Evolutionary conservation across 2,888 invertebrate genomes (phyloP).

Genomic region (Hyposoter didymator): DNA sequence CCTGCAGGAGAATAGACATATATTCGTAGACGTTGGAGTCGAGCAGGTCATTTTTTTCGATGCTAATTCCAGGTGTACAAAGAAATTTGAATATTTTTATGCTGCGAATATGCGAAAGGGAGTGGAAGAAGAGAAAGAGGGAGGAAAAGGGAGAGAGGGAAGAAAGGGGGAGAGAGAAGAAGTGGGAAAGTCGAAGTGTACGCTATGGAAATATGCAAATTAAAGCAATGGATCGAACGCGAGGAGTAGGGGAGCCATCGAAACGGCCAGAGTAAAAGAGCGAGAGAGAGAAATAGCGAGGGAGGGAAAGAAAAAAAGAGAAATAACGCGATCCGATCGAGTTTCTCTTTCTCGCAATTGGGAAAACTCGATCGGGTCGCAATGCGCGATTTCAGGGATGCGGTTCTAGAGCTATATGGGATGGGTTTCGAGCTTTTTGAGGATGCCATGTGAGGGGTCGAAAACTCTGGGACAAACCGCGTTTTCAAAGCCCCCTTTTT

Average conservation of each 20-base stretch:
- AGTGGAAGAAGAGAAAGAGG: background rate
- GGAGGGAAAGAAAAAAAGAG: background rate
- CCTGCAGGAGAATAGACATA: slow-evolving; percentile 2
- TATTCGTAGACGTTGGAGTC: slow-evolving; percentile 4
- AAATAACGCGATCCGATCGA: slow-evolving; percentile 9
- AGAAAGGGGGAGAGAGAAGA: background rate
- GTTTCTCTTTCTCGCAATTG: slow-evolving; percentile 18
- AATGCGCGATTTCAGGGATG: slow-evolving; percentile 39
- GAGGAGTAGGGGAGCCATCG: slow-evolving; percentile 24
- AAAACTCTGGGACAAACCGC: slow-evolving; percentile 31
- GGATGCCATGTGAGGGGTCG: background rate
- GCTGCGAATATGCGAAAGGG: slow-evolving; percentile 19
- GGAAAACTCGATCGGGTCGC: slow-evolving; percentile 45
- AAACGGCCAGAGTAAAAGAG: background rate
- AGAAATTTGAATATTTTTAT: slow-evolving; percentile 68
- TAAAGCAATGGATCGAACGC: slow-evolving; percentile 73
- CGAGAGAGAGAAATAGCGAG: slow-evolving; percentile 11
- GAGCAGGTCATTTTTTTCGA: slow-evolving; percentile 54
- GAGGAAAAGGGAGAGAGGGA: background rate
- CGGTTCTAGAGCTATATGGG: slow-evolving; percentile 1
- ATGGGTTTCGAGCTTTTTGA: slow-evolving; percentile 25
- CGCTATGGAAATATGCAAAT: slow-evolving; percentile 74
- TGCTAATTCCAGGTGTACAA: slow-evolving; percentile 66
- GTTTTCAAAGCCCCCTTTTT: slow-evolving; percentile 44
- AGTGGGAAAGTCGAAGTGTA: slow-evolving; percentile 36